Evolutionary conservation across 2,113 vertebrate genomes (phyloP).

Genomic region (Chascanopsetta lugubris): DNA sequence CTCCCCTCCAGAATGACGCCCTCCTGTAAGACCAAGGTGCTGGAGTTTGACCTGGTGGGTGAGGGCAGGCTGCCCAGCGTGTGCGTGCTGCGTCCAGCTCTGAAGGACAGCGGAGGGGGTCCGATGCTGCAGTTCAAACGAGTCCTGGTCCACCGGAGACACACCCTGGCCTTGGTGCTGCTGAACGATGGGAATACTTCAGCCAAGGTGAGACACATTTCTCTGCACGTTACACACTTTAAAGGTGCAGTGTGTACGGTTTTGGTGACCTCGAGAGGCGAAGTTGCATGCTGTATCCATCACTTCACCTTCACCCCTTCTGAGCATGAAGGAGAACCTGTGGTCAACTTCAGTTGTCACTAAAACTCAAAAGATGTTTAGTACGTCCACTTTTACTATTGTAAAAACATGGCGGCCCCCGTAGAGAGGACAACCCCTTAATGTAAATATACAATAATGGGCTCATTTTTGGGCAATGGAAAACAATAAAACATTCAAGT

Average conservation of each 20-base stretch:
- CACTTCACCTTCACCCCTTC: too few species aligned
- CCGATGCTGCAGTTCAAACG: slow-evolving; percentile 85
- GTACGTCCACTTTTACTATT: too few species aligned
- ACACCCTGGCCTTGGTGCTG: slow-evolving; percentile 82
- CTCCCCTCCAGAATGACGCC: slow-evolving; percentile 40
- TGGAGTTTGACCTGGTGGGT: slow-evolving; percentile 85
- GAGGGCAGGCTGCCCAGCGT: slow-evolving; percentile 86
- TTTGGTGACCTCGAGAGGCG: neutral
- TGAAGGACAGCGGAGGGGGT: slow-evolving; percentile 73
- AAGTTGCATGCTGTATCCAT: too few species aligned
- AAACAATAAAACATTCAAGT: too few species aligned
- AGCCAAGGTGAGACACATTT: slow-evolving; percentile 79
- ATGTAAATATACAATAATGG: too few species aligned
- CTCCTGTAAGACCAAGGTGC: slow-evolving; percentile 56
- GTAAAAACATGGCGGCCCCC: too few species aligned
- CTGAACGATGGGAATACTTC: slow-evolving; percentile 81
- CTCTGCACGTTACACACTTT: neutral
- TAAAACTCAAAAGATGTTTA: too few species aligned
- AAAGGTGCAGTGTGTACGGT: neutral
- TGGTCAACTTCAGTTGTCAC: too few species aligned
- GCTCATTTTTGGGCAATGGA: too few species aligned
- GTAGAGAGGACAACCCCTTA: too few species aligned
- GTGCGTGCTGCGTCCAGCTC: slow-evolving; percentile 78
- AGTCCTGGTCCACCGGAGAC: slow-evolving; percentile 75
- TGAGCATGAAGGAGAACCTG: too few species aligned